Base-by-base conservation (phyloP, 2,888 invertebrate genomes). In the Lasioglossum oenotherae region DNA sequence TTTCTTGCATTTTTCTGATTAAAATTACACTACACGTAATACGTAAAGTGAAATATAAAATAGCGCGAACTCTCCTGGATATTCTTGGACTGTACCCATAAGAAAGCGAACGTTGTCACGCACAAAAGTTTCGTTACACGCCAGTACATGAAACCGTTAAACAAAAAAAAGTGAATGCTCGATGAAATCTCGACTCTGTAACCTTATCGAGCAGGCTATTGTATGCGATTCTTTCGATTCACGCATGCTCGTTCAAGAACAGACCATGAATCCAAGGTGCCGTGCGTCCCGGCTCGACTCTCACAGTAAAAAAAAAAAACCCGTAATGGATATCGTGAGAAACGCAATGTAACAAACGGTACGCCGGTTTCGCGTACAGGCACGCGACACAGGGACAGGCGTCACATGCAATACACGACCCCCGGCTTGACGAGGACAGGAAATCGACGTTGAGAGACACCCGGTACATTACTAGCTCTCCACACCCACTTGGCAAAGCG, bases 261-360 rank as follows among this genome's bases (percentile, higher is more conserved):
- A 41, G 38, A 38, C 19, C 27, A 23, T 31, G 19, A 69, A 57
- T 79, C 44, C 80, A 31, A 38, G 53, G 57, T 31, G 44, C 44
- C 64, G 64, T 64, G 46, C 60, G 84, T 67, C 57, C 53, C 64
- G 77, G 77, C 27, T 64, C 49, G 76, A 4, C 27, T 75, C 83
- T 78, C 69, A 81, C 82, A 85, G n/a, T 1, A 84, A 16, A 1
- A 53, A 53, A 91, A 90, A 53, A 91, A 91, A 91, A 90, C 87
- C 88, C 79, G 90, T 89, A 92, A 91, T 88, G 91, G 86, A 90
- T 87, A 90, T 86, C 92, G 91, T 91, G 92, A 87, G 91, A 92
- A 92, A 91, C 81, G 60, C 76, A 81, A 74, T 77, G 78, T 71
- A 60, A 77, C 81, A 60, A 82, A 81, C 81, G 85, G 67, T 80